A percentile compares a stretch with the other conserved stretches of the same genome.
These are phyloP conservation scores for Enteromius treurensis DNA, from an alignment of 2,797 vertebrate species.

Conservation along the genomic window DNA sequence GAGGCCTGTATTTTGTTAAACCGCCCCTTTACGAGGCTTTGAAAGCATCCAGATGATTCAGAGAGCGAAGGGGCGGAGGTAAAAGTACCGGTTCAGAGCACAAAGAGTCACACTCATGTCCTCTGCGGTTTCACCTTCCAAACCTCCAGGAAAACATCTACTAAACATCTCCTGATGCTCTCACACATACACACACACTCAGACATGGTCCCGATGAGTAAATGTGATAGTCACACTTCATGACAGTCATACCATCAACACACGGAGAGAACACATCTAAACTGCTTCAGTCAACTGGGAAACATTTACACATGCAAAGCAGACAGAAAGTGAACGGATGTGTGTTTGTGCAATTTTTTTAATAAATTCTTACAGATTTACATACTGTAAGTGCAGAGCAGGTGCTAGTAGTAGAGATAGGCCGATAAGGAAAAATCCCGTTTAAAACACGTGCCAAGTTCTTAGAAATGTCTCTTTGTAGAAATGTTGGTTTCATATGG, in stretches of 20 bases:
- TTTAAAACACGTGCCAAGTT: neutral
- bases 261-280: neutral
- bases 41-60: slow-evolving; percentile 66
- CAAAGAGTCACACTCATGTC: slow-evolving; percentile 65
- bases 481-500: neutral
- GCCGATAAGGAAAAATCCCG: neutral
- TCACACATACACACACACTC: slow-evolving; percentile 21
- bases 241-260: neutral
- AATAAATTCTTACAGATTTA: neutral
- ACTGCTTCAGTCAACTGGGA: neutral
- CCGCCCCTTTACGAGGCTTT: slow-evolving; percentile 65
- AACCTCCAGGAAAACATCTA: slow-evolving; percentile 54
- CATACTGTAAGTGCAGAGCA: neutral
- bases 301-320: slow-evolving; percentile 23
- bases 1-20: slow-evolving; percentile 67
- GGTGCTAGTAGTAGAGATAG: slow-evolving; percentile 29
- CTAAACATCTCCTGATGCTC: slow-evolving; percentile 24
- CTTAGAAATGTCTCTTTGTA: neutral
- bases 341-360: neutral
- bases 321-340: neutral
- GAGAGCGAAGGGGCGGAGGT: slow-evolving; percentile 49
- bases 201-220: neutral
- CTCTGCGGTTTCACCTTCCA: slow-evolving; percentile 56
- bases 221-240: neutral
- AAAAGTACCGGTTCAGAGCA: slow-evolving; percentile 59